Conservation (phyloP, 2,113 vertebrate genomes). For the Xiphias gladius region DNA sequence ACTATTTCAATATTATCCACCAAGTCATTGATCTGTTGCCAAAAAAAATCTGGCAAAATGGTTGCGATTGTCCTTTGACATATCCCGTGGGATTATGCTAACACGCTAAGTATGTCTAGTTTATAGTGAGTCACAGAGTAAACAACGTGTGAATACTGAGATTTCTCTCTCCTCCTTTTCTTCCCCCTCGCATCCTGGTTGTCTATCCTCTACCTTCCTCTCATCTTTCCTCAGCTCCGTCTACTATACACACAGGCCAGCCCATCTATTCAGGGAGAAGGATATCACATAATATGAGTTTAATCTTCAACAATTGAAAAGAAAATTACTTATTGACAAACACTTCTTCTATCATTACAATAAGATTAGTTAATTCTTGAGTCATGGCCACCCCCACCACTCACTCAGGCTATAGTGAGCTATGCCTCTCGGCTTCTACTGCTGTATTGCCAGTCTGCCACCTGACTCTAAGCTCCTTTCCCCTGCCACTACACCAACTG, state of each 20-base stretch:
- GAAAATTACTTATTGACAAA: conserved; percentile 66
- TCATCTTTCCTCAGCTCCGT: not conserved
- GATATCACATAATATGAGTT: conserved; percentile 39
- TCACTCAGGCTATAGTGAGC: conserved; percentile 23
- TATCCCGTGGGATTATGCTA: conserved; percentile 28
- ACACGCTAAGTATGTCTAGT: not conserved
- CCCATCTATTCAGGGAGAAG: conserved; percentile 11
- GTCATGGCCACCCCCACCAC: not conserved
- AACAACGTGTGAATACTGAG: not conserved
- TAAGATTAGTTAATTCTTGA: conserved; percentile 36
- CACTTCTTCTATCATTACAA: conserved; percentile 30
- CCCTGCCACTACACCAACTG: conserved; percentile 34
- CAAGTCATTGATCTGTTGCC: conserved; percentile 9
- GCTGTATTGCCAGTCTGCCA: conserved; percentile 36
- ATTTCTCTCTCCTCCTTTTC: conserved; percentile 6
- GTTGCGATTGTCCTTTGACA: conserved; percentile 16
- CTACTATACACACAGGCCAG: not conserved
- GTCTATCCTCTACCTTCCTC: not conserved
- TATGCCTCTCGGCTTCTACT: conserved; percentile 30
- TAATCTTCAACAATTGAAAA: conserved; percentile 43
- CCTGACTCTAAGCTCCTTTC: conserved; percentile 49
- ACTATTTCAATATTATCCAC: conserved; percentile 15
- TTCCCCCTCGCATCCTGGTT: not conserved
- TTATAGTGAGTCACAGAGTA: not conserved
- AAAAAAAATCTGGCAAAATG: not conserved